These are phyloP conservation scores for Platynereis dumerilii DNA, from an alignment of 2,888 invertebrate genomes.

Conservation along the genomic window DNA sequence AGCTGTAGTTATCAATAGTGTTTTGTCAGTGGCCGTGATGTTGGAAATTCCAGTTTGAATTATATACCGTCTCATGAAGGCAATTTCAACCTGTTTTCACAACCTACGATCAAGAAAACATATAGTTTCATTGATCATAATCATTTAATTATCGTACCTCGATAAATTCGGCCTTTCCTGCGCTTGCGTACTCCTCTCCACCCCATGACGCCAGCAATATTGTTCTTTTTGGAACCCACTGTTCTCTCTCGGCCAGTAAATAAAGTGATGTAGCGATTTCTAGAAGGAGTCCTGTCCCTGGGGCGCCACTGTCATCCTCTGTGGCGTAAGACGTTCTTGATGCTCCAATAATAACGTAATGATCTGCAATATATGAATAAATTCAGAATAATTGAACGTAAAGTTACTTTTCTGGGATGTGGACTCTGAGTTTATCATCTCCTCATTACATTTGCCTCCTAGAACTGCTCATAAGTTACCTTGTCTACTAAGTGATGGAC, in stretches of 20 bases:
- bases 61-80: too few species aligned
- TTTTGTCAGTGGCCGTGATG: too few species aligned
- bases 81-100: too few species aligned
- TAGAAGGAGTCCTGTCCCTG: constrained; percentile 15
- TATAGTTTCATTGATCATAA: too few species aligned
- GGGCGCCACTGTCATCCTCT: constrained; percentile 13
- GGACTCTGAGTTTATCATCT: neutral
- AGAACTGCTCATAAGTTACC: too few species aligned
- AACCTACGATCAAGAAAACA: too few species aligned
- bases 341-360: constrained; percentile 19
- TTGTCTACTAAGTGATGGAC: too few species aligned
- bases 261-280: constrained; percentile 14
- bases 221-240: constrained; percentile 24
- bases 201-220: constrained; percentile 20
- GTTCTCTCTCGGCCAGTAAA: constrained; percentile 12
- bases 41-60: too few species aligned
- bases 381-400: neutral
- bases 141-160: too few species aligned
- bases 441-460: neutral
- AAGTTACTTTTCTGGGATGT: neutral
- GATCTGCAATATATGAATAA: neutral
- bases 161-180: constrained; percentile 10
- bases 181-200: constrained; percentile 15
- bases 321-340: constrained; percentile 7
- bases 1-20: too few species aligned